These are phyloP conservation scores for Notothenia rossii DNA, from an alignment of 2,113 vertebrate species.

Conservation along the genomic window DNA sequence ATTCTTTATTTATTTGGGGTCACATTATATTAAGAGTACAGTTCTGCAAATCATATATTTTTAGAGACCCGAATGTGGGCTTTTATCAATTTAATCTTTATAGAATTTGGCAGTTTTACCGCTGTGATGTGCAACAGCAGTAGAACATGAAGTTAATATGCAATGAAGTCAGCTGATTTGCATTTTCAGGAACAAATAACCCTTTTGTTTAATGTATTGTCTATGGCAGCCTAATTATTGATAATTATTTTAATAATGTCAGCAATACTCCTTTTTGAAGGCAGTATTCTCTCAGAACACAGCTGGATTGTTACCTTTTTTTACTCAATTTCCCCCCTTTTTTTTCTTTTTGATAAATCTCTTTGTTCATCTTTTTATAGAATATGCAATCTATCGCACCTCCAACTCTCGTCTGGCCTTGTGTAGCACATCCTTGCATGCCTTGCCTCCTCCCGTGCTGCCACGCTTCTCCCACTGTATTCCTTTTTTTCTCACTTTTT, in stretches of 20 bases:
- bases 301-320: conserved; percentile 21
- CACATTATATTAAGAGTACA: no score
- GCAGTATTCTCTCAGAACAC: conserved; percentile 35
- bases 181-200: conserved; percentile 72
- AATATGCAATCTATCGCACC: neutral
- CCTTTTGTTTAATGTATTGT: conserved; percentile 73
- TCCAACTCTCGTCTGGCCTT: conserved; percentile 27
- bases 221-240: conserved; percentile 81
- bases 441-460: conserved; percentile 2
- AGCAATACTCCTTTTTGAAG: conserved; percentile 64
- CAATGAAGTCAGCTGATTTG: conserved; percentile 76
- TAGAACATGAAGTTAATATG: conserved; percentile 64
- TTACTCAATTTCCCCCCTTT: conserved; percentile 8
- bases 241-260: conserved; percentile 80
- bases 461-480: neutral
- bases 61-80: conserved; percentile 16
- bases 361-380: conserved; percentile 17
- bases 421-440: conserved; percentile 18
- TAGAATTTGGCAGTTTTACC: conserved; percentile 31
- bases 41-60: no score
- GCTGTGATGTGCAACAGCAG: conserved; percentile 35
- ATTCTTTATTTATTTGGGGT: no score
- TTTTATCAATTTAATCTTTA: conserved; percentile 53
- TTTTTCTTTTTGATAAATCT: conserved; percentile 11
- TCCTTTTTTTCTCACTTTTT: conserved; percentile 7